Conservation (phyloP, 2,797 vertebrate species). For the Sciurus vulgaris region DNA sequence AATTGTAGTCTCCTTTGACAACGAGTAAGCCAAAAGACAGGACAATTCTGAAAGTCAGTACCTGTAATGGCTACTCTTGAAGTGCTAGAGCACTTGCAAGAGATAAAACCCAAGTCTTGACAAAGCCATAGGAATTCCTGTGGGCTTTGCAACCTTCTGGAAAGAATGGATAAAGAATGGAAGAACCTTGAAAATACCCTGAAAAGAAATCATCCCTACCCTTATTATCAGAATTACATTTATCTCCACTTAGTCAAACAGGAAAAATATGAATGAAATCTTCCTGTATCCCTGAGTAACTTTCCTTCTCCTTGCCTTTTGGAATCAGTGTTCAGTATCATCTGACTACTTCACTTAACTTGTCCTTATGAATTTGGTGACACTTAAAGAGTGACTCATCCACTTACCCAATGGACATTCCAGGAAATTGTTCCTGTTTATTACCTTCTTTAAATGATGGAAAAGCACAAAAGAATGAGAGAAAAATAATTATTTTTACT, state of each 20-base stretch:
- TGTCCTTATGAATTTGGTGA: slow-evolving; percentile 59
- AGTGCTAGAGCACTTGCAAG: background rate
- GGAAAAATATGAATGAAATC: slow-evolving; percentile 52
- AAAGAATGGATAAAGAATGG: background rate
- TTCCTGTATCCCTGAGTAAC: background rate
- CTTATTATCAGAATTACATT: background rate
- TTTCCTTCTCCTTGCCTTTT: slow-evolving; percentile 50
- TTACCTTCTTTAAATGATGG: slow-evolving; percentile 60
- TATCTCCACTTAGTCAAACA: background rate
- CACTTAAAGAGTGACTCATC: slow-evolving; percentile 69
- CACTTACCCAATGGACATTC: slow-evolving; percentile 60
- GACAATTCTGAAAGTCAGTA: background rate
- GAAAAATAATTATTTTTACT: slow-evolving; percentile 76
- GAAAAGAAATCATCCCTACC: background rate
- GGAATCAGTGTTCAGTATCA: background rate
- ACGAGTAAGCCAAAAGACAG: background rate
- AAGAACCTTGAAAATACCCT: background rate
- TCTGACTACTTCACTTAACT: slow-evolving; percentile 46
- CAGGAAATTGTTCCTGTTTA: slow-evolving; percentile 76
- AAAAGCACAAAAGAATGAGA: slow-evolving; percentile 69
- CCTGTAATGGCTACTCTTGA: background rate
- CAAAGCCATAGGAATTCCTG: background rate
- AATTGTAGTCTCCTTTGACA: slow-evolving; percentile 25
- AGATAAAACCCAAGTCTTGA: slow-evolving; percentile 17
- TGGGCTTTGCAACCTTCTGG: background rate